phyloP scores from a whole-genome alignment of 2,113 vertebrate species.

The Acanthochromis polyacanthus region DNA sequence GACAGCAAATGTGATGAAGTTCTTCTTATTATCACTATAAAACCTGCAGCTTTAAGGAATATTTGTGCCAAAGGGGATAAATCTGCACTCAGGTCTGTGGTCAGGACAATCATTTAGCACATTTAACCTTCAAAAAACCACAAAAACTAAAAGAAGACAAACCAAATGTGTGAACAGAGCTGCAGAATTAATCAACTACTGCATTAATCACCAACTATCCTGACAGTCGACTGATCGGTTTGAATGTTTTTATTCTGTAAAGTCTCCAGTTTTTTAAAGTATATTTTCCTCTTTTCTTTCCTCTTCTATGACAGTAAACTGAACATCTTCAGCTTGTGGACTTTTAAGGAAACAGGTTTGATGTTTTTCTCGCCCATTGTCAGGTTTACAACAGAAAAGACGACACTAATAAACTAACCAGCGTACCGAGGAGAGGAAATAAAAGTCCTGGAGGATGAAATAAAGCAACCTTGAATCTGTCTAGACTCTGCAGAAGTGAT shows the following conservation, averaged over 20 bases:
- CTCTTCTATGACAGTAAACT: no score
- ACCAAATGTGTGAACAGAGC: no score
- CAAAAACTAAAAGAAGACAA: not conserved
- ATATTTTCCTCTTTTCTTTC: no score
- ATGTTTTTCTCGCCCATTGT: no score
- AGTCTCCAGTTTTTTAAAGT: no score
- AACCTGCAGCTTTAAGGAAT: slow-evolving; percentile 20
- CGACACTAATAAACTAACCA: no score
- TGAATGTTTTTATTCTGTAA: no score
- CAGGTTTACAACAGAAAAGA: not conserved
- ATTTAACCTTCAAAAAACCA: not conserved
- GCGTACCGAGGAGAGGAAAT: not conserved
- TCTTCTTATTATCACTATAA: not conserved
- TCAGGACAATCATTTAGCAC: not conserved
- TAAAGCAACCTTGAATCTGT: not conserved
- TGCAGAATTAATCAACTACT: no score
- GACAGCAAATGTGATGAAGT: slow-evolving; percentile 19
- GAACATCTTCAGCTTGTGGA: no score
- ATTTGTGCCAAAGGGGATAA: not conserved
- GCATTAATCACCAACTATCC: no score
- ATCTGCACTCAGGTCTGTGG: not conserved
- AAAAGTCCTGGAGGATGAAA: not conserved
- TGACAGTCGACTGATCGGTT: no score
- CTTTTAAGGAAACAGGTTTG: no score
- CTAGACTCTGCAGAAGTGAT: slow-evolving; percentile 23